Percentiles rank a stretch among this genome's conserved stretches.
These are phyloP conservation scores for cattle (Bos taurus) DNA, from an alignment of 2,113 vertebrate genomes.

Conservation along the genomic window DNA sequence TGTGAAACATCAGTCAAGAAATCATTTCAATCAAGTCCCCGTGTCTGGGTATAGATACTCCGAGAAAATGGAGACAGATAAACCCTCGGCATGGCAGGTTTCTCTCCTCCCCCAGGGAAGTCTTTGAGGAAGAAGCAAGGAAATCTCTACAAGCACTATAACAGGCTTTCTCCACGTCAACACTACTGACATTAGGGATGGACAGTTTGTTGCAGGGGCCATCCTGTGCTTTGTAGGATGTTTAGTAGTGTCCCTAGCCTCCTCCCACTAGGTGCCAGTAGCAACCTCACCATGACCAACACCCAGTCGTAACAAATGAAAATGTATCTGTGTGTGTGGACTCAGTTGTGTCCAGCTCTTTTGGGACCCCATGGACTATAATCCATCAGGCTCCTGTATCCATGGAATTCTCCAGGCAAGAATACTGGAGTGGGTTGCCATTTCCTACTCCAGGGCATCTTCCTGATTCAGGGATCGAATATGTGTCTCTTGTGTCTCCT, in stretches of 20 bases:
- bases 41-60: not conserved
- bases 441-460: not conserved
- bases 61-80: not conserved
- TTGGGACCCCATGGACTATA: not conserved
- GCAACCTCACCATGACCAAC: not conserved
- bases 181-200: not conserved
- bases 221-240: not conserved
- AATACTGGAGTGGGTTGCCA: not conserved
- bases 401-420: not conserved
- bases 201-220: not conserved
- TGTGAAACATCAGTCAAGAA: not conserved
- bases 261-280: not conserved
- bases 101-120: not conserved
- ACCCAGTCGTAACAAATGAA: not conserved
- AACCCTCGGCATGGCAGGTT: not conserved
- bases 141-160: not conserved
- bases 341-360: not conserved
- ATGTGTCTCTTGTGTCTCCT: not conserved
- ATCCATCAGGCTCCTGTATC: not conserved
- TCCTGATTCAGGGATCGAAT: not conserved
- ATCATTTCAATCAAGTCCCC: not conserved
- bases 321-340: not conserved
- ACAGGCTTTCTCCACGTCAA: not conserved
- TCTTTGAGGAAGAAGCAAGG: not conserved
- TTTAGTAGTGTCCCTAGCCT: not conserved